Conservation (phyloP, 2,113 vertebrate species). For the Porphyrio hochstetteri region DNA sequence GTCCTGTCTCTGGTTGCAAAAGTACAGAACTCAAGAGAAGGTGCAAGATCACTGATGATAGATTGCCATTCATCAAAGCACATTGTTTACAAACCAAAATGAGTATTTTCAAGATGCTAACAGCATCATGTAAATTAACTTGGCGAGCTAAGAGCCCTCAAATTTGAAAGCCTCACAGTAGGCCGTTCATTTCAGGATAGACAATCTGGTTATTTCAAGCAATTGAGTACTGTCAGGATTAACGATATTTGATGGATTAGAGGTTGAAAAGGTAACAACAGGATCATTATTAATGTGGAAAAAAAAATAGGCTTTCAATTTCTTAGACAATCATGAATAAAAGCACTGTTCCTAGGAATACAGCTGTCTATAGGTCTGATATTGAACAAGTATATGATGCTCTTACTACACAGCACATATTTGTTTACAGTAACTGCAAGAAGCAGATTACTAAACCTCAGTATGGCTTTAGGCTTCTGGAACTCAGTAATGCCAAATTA, state of each 20-base stretch:
- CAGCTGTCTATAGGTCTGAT: background rate
- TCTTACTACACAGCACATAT: background rate
- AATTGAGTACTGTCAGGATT: background rate
- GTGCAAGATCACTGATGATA: background rate
- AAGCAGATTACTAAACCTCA: background rate
- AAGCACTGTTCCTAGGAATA: background rate
- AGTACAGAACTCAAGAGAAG: background rate
- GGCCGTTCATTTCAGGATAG: background rate
- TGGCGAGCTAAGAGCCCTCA: background rate
- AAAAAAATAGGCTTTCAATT: background rate
- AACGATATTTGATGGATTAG: background rate
- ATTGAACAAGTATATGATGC: background rate
- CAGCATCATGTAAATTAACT: background rate
- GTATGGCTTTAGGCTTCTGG: background rate
- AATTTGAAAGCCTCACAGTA: background rate
- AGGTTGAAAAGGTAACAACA: background rate
- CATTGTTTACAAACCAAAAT: background rate
- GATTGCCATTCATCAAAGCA: background rate
- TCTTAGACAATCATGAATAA: background rate
- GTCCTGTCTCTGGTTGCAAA: background rate
- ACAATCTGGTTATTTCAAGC: background rate
- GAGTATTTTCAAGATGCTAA: background rate
- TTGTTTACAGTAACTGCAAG: conserved; percentile 6
- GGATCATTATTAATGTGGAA: background rate
- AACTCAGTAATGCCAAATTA: background rate